Conservation (phyloP, 2,888 invertebrate genomes). For the Microctonus aethiopoides region DNA sequence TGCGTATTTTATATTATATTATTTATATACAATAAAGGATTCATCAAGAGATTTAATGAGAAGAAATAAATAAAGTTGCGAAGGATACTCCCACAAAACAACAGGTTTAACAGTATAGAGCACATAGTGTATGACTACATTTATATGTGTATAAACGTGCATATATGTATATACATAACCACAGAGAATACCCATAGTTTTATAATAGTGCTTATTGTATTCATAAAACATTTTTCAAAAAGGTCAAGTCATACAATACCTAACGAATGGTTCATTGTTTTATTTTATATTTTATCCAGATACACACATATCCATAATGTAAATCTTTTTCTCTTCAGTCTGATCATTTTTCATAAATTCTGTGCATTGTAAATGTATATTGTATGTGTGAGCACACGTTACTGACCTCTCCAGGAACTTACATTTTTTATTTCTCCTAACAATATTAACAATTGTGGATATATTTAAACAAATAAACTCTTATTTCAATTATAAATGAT, state of each 20-base stretch:
- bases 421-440: neutral
- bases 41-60: neutral
- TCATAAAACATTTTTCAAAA: slow-evolving; percentile 14
- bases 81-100: neutral
- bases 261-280: slow-evolving; percentile 64
- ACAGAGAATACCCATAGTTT: slow-evolving; percentile 47
- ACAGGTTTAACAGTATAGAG: neutral
- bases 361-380: neutral
- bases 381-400: neutral
- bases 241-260: slow-evolving; percentile 47
- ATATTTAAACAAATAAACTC: no score
- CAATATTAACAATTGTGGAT: no score
- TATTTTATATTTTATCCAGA: slow-evolving; percentile 34
- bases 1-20: neutral
- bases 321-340: neutral
- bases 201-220: slow-evolving; percentile 62
- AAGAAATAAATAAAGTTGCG: slow-evolving; percentile 3
- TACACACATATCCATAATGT: neutral
- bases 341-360: neutral
- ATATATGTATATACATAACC: slow-evolving; percentile 46
- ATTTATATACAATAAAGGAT: neutral
- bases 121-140: no score
- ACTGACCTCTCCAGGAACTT: neutral
- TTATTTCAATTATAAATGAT: no score
- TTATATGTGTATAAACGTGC: neutral